Base-by-base conservation (phyloP, 2,888 invertebrate genomes). In the Temnothorax rugatulus region DNA sequence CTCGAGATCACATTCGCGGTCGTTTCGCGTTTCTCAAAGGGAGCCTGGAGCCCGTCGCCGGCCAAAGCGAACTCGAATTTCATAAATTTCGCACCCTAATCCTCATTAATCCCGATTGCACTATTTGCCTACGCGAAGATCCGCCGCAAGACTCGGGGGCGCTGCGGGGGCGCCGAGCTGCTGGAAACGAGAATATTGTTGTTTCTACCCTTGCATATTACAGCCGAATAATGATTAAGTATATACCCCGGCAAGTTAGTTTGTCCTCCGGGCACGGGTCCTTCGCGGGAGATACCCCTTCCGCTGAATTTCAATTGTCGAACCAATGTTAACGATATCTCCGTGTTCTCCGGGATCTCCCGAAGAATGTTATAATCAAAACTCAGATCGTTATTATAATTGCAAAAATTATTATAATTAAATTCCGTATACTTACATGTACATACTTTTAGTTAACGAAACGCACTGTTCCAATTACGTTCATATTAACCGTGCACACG, bases 121-220 rank as follows among this genome's bases (percentile, higher is more conserved):
- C 93, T 94, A 94, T 94, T 94, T 93, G 92, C 92, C 92, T 92
- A 92, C 91, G 91, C 69, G 83, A 88, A 89, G 91, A 89, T 87
- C 76, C 79, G 59, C 84, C 66, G 75, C 57, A 76, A 44, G 64
- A 61, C 29, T 38, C 44, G 25, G 52, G 0, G 52, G 0, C 54
- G 18, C 57, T 0, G 25, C 61, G 18, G 68, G 21, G 44, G 44
- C 71, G 47, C 50, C 63, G 69, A 61, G 41, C 50, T 66, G 71
- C 66, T 64, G 73, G 87, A 88, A 91, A 90, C 76, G 84, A 74
- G 88, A 87, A 91, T 93, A 93, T 93, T 94, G 93, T 93, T 93
- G 93, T 93, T 94, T 93, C 93, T 90, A 90, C 93, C 94, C 94
- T 92, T 93, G 92, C 92, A 93, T 94, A 94, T 94, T 94, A 93